Base-by-base conservation (phyloP, 1,140 invertebrate genomes). In the Meloidogyne hapla region DNA sequence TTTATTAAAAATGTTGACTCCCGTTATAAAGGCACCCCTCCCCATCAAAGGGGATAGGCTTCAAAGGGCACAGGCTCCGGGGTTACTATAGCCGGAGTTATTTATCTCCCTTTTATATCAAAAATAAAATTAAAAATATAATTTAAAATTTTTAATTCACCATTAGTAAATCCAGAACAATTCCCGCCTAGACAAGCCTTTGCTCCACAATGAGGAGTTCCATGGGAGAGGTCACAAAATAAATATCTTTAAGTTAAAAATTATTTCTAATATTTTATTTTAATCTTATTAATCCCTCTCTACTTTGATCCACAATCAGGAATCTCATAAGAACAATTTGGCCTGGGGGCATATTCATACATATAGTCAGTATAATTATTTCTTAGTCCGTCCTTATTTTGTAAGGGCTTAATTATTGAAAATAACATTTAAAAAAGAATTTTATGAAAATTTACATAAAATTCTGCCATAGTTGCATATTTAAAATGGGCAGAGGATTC, bases 301-400 rank as follows among this genome's bases (percentile, higher is more conserved):
- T 9, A 73, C 70, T 62, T 73, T 3, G 70, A 73, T 1, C 72
- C 99, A 98, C 91, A 91, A 94, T 77, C 91, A 91, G 62, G 95
- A 95, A 76, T 91, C 92, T 67, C 95, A 18, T 67, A 94, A 95
- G 13, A 95, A 61, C 85, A 86, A n/a, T 74, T 76, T 61, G 85
- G 85, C 18, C 85, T 56, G 15, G 85, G 82, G n/a, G 80, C 84
- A 69, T 81, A 86, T 62, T 77, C 70, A 56, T 82, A 86, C 75
- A 86, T 62, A 61, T 86, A 84, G 56, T 86, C 85, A 25, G 85
- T 85, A 79, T 87, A 86, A 3, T 72, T 71, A 70, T 87, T 86
- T n/a, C 83, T 85, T 15, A 86, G 77, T 18, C 84, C 83, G 84
- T 68, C 75, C 66, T 48, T 23, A 4, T 73, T 73, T 73, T 26